Percentiles rank a stretch among this genome's conserved stretches.
Evolutionary conservation across 2,888 invertebrate species (phyloP).

Genomic region (Papilio gigon): DNA sequence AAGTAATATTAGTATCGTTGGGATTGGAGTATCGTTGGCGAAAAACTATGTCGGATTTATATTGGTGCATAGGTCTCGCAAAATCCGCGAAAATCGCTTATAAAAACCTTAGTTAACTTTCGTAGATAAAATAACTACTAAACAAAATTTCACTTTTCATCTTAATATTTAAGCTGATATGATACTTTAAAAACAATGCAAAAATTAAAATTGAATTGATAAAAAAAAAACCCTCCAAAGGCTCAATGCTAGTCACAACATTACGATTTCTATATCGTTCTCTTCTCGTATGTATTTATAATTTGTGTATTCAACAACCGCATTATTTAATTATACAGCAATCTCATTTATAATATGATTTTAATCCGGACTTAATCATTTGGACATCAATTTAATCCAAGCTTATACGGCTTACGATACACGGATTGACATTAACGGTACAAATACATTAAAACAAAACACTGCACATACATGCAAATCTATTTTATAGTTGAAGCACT

Average conservation of each 20-base stretch:
- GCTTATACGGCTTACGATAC: slow-evolving; percentile 6
- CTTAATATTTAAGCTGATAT: too few relatives aligned
- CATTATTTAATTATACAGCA: background rate
- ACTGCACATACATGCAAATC: background rate
- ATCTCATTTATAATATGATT: slow-evolving; percentile 10
- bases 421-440: background rate
- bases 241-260: too few relatives aligned
- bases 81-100: too few relatives aligned
- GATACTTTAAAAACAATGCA: too few relatives aligned
- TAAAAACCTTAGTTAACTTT: too few relatives aligned
- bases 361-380: slow-evolving; percentile 19
- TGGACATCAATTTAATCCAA: slow-evolving; percentile 8
- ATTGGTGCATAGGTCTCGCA: too few relatives aligned
- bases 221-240: too few relatives aligned
- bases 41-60: background rate
- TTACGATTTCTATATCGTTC: background rate
- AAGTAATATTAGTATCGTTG: too few relatives aligned
- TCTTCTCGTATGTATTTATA: background rate
- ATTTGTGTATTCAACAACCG: background rate
- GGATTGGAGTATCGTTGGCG: background rate
- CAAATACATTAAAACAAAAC: background rate
- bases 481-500: background rate
- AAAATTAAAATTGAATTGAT: too few relatives aligned
- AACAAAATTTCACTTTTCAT: too few relatives aligned
- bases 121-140: too few relatives aligned